These are phyloP conservation scores for Denticeps clupeoides DNA, from an alignment of 2,797 vertebrate species.

Conservation along the genomic window DNA sequence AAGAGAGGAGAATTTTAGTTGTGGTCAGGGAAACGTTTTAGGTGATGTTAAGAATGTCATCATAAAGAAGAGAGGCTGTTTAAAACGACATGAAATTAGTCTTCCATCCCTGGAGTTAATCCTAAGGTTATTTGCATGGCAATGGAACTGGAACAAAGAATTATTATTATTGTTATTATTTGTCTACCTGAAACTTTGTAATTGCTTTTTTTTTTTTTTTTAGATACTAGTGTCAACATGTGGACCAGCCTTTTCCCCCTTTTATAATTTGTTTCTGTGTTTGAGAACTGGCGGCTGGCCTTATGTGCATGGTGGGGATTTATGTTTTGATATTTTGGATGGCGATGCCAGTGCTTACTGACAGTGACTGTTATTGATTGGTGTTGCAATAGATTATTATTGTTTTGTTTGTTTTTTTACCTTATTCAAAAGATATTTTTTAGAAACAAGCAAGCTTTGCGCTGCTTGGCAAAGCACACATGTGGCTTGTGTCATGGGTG, in stretches of 20 bases:
- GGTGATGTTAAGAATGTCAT: neutral
- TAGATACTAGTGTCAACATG: no score
- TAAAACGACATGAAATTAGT: conserved; percentile 28
- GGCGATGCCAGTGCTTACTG: conserved; percentile 13
- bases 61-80: conserved; percentile 6
- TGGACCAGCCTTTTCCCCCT: no score
- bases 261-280: neutral
- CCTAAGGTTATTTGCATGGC: conserved; percentile 9
- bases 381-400: neutral
- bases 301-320: conserved; percentile 5
- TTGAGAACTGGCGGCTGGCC: conserved; percentile 4
- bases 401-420: no score
- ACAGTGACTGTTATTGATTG: conserved; percentile 28
- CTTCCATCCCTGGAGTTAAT: conserved; percentile 28
- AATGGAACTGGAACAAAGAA: conserved; percentile 18
- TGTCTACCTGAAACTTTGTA: neutral
- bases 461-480: no score
- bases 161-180: neutral
- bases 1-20: no score
- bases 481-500: no score
- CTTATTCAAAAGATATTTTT: no score
- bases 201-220: no score
- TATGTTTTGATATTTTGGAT: no score
- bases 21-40: no score
- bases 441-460: no score